A percentile compares a stretch with the other conserved stretches of the same genome.
Evolutionary conservation across 1,140 invertebrate genomes (phyloP).

Genomic region (Hydropsyche tenuis): DNA sequence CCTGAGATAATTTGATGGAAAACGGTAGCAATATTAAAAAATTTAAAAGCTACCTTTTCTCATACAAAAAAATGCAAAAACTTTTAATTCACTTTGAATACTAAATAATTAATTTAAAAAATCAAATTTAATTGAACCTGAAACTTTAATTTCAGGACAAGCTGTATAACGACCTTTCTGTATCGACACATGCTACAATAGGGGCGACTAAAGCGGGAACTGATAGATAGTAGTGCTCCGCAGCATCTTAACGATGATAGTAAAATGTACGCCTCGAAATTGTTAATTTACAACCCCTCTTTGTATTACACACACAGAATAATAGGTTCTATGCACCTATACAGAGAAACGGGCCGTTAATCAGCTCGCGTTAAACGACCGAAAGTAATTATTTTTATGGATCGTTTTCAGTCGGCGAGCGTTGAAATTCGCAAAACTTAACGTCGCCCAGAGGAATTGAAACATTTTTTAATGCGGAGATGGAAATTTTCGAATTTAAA

Average conservation of each 20-base stretch:
- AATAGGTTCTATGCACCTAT: not conserved
- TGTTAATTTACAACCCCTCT: slow-evolving; percentile 35
- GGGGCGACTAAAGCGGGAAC: not conserved
- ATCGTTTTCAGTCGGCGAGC: not conserved
- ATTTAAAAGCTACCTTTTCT: no score
- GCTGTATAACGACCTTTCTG: no score
- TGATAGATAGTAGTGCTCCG: not conserved
- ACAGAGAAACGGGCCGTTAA: not conserved
- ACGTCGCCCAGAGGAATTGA: not conserved
- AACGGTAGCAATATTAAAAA: no score
- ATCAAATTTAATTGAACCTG: no score
- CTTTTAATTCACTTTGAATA: no score
- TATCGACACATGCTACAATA: slow-evolving; percentile 41
- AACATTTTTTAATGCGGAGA: not conserved
- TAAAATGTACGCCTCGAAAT: slow-evolving; percentile 29
- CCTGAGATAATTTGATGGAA: no score
- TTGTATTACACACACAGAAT: no score
- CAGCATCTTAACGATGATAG: slow-evolving; percentile 20
- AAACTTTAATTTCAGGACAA: no score
- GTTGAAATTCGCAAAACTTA: not conserved
- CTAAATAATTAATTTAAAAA: no score
- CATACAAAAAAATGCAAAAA: no score
- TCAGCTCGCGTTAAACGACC: slow-evolving; percentile 28
- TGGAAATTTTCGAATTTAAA: no score
- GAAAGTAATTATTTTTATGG: slow-evolving; percentile 39